Conservation (phyloP, 2,113 vertebrate species). For the Panthera leo region DNA sequence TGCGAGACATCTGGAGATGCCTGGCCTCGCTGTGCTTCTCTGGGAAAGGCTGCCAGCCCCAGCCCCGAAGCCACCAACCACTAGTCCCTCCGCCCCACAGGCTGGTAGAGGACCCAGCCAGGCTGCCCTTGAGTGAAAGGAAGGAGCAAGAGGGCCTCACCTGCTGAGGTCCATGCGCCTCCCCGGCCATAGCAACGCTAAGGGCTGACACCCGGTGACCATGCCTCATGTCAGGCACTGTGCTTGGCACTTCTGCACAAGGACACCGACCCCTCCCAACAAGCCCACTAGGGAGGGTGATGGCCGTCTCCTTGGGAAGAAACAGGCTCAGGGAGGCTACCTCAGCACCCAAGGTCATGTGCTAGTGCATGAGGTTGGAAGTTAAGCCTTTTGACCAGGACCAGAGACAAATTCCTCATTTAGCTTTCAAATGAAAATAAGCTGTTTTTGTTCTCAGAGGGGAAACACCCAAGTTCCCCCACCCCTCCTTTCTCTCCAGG, state of each 20-base stretch:
- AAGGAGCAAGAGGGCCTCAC: background rate
- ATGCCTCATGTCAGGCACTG: fast-evolving
- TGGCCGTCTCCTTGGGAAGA: fast-evolving
- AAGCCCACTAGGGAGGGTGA: fast-evolving
- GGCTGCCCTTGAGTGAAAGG: background rate
- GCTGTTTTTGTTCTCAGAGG: background rate
- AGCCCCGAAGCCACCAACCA: fast-evolving
- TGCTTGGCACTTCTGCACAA: background rate
- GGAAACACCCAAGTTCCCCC: background rate
- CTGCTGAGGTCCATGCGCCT: background rate
- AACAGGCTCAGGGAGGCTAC: background rate
- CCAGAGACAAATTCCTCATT: too few relatives aligned
- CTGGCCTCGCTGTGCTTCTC: background rate
- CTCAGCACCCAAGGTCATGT: background rate
- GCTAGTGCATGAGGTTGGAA: background rate
- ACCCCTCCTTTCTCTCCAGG: background rate
- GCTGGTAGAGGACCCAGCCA: background rate
- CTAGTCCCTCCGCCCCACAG: background rate
- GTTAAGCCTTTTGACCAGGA: background rate
- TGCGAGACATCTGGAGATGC: background rate
- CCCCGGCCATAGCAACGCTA: fast-evolving
- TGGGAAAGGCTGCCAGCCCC: background rate
- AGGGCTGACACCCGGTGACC: background rate
- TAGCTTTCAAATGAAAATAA: background rate
- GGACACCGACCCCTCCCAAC: too few relatives aligned